Percentiles rank a stretch among this genome's conserved stretches.
Evolutionary conservation across 2,888 invertebrate genomes (phyloP).

Genomic region (Lithophane leautieri): DNA sequence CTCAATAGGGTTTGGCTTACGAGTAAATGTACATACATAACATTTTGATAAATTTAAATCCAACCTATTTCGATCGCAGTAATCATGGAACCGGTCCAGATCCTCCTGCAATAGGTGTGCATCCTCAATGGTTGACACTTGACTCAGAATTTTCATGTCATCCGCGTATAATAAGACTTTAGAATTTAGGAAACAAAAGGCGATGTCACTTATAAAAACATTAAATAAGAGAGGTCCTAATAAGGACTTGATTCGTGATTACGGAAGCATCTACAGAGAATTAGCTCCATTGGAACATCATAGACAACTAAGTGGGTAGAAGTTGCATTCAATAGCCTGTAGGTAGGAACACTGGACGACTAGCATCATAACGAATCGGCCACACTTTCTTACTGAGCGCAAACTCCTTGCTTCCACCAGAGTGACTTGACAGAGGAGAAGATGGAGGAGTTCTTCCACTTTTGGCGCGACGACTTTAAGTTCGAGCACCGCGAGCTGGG

Average conservation of each 20-base stretch:
- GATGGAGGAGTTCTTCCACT: slow-evolving; percentile 88
- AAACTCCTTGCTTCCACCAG: slow-evolving; percentile 64
- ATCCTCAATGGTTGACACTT: too few relatives aligned
- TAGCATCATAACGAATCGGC: background rate
- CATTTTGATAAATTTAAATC: too few relatives aligned
- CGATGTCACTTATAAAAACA: too few relatives aligned
- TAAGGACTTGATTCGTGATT: background rate
- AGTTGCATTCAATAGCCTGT: background rate
- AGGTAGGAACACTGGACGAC: background rate
- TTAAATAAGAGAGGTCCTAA: too few relatives aligned
- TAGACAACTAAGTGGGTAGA: background rate
- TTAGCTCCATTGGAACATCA: background rate
- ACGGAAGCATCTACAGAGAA: background rate
- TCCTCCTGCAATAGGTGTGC: too few relatives aligned
- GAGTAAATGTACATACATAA: too few relatives aligned
- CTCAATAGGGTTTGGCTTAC: too few relatives aligned
- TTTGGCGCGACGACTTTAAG: slow-evolving; percentile 87
- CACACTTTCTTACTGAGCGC: background rate
- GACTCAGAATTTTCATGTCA: too few relatives aligned
- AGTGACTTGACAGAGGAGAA: slow-evolving; percentile 82
- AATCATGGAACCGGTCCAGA: too few relatives aligned
- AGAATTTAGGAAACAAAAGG: too few relatives aligned
- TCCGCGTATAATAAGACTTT: too few relatives aligned
- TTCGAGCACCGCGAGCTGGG: slow-evolving; percentile 86
- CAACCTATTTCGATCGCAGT: too few relatives aligned